Evolutionary conservation across 2,888 invertebrate species (phyloP), one percentile per base, ranked within the genome.

Genomic region (Chloromyia formosa): DNA sequence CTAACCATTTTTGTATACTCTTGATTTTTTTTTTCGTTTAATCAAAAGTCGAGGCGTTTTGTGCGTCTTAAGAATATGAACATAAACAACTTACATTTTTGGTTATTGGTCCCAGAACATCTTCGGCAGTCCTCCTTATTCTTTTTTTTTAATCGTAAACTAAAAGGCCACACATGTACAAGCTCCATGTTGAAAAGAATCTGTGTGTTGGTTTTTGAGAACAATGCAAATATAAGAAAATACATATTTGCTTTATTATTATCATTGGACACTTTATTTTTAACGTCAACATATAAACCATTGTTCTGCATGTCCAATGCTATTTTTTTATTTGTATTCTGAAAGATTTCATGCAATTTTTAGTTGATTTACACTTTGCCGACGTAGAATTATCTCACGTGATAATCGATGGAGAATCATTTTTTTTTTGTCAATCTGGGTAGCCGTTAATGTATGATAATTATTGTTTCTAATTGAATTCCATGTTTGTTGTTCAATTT

Each of bases 251-350:
- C 16, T 56, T 20, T 20, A 18, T 56, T 20, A 56, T 56, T 56
- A 56, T 56, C 56, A 56, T 56, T 20, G 10, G 10, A 56, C 56
- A 56, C 56, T 56, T 35, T 56, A 56, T 56, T 56, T 16, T 10
- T 16, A 56, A 56, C 10, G 18, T 56, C 18, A 56, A 56, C 56
- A 20, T 53, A 53, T 3, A 1, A 49, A 49, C 49, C 12, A n/a
- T 49, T 49, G 49, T 49, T n/a, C 49, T 12, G 16, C 3, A 35
- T 35, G 7, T 35, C 27, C 27, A 35, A 35, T 35, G 27, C 7
- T 7, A 35, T 35, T 35, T 35, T 35, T 49, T 49, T 42, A 42
- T 42, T 12, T 10, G 10, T 2, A 49, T 49, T 49, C 49, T n/a
- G 16, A 49, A 49, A 49, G 12, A 49, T 49, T 3, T n/a, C 49